These are phyloP conservation scores for Seira sanloemensis DNA, from an alignment of 2,888 invertebrate species.

Conservation along the genomic window DNA sequence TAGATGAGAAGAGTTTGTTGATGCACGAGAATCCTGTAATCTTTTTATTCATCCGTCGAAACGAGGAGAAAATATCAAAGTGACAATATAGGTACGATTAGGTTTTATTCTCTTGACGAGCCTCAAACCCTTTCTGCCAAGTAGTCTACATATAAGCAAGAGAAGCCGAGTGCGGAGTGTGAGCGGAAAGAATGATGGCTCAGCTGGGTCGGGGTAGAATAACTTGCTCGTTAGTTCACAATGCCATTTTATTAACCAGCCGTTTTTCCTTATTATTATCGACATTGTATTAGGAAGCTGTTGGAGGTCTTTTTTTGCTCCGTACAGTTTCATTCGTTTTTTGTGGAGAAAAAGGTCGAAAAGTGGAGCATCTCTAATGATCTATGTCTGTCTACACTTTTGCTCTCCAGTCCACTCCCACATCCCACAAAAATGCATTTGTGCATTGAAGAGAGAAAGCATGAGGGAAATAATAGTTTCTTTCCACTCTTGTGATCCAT, in stretches of 20 bases:
- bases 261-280: not conserved
- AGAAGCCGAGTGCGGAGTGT: too few species aligned
- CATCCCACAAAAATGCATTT: not conserved
- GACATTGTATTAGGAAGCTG: not conserved
- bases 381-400: not conserved
- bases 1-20: slow-evolving; percentile 29
- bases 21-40: too few species aligned
- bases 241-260: not conserved
- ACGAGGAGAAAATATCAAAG: slow-evolving; percentile 54
- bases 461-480: not conserved
- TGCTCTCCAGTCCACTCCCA: not conserved
- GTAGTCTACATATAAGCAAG: too few species aligned
- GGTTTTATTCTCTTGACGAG: not conserved
- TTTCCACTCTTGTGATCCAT: not conserved
- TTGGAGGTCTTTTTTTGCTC: too few species aligned
- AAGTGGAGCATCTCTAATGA: not conserved
- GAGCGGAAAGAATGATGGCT: too few species aligned
- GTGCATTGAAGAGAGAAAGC: too few species aligned
- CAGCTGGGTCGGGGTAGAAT: too few species aligned
- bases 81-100: slow-evolving; percentile 35
- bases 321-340: too few species aligned
- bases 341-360: not conserved
- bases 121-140: too few species aligned
- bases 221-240: too few species aligned
- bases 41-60: too few species aligned